Evolutionary conservation across 2,888 invertebrate species (phyloP).

Genomic region (Stenichneumon culpator): DNA sequence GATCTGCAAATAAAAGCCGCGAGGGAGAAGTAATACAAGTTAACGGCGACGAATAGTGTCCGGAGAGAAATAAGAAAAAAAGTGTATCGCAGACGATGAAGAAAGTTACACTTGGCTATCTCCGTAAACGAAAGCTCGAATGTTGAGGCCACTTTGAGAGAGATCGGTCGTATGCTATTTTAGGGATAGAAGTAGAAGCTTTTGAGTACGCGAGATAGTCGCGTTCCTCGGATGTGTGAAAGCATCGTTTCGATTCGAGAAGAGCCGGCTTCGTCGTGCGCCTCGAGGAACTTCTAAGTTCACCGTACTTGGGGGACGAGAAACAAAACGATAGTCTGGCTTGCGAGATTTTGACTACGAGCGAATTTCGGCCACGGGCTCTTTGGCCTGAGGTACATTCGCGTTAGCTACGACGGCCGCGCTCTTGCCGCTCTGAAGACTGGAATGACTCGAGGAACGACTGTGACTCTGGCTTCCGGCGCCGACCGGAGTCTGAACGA

Average conservation of each 20-base stretch:
- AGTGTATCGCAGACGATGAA: slow-evolving; percentile 28
- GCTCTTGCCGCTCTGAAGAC: slow-evolving; percentile 82
- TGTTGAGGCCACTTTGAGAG: slow-evolving; percentile 36
- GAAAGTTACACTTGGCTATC: neutral
- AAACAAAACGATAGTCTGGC: neutral
- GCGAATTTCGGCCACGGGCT: slow-evolving; percentile 71
- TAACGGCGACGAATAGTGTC: neutral
- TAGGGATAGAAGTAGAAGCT: slow-evolving; percentile 16
- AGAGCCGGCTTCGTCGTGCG: slow-evolving; percentile 38
- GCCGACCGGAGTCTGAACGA: slow-evolving; percentile 90
- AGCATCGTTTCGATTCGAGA: slow-evolving; percentile 50
- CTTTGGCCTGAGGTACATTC: slow-evolving; percentile 76
- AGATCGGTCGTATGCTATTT: slow-evolving; percentile 25
- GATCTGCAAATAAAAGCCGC: neutral
- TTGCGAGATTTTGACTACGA: slow-evolving; percentile 68
- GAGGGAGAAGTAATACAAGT: slow-evolving; percentile 1
- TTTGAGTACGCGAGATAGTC: slow-evolving; percentile 14
- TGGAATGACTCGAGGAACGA: slow-evolving; percentile 88
- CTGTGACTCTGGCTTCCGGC: slow-evolving; percentile 87
- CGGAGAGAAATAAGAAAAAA: neutral
- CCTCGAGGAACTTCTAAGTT: slow-evolving; percentile 48
- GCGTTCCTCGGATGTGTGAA: slow-evolving; percentile 41
- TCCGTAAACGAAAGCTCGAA: slow-evolving; percentile 5
- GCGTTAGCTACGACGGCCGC: slow-evolving; percentile 73
- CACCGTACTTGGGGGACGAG: slow-evolving; percentile 21